Evolutionary conservation across 2,797 vertebrate species (phyloP).

Genomic region (Coracias cyanogaster): DNA sequence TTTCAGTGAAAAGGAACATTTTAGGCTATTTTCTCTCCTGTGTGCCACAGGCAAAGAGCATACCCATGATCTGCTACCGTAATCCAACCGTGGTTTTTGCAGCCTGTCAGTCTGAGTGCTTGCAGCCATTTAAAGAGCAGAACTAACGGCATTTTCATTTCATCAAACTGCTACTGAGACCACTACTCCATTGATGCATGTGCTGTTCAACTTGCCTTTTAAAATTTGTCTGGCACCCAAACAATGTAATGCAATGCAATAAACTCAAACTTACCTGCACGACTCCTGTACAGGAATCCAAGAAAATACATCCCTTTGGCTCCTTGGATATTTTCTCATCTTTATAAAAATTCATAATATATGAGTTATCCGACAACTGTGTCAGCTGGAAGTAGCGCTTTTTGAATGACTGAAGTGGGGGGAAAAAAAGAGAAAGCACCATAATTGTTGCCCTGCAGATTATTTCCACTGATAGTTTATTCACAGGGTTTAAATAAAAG

Average conservation of each 20-base stretch:
- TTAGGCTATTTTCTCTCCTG: background rate
- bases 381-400: slow-evolving; percentile 97
- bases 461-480: background rate
- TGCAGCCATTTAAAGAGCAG: background rate
- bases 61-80: background rate
- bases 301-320: slow-evolving; percentile 98
- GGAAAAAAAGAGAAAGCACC: background rate
- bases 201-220: background rate
- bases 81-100: background rate
- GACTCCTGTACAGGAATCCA: slow-evolving; percentile 97
- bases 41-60: background rate
- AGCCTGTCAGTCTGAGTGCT: background rate
- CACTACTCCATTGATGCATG: accelerated
- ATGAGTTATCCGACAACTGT: slow-evolving; percentile 95
- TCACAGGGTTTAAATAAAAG: background rate
- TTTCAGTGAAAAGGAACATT: background rate
- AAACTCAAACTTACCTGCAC: slow-evolving; percentile 86
- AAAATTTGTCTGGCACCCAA: background rate
- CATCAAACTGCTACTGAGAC: background rate
- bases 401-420: slow-evolving; percentile 91
- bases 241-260: background rate
- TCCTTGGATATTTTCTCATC: slow-evolving; percentile 99
- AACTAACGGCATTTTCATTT: background rate
- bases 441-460: background rate
- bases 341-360: slow-evolving; percentile 99